A percentile compares a stretch with the other conserved stretches of the same genome.
These are phyloP conservation scores for Leptinotarsa peninsularis DNA, from an alignment of 2,888 invertebrate species.

Conservation along the genomic window DNA sequence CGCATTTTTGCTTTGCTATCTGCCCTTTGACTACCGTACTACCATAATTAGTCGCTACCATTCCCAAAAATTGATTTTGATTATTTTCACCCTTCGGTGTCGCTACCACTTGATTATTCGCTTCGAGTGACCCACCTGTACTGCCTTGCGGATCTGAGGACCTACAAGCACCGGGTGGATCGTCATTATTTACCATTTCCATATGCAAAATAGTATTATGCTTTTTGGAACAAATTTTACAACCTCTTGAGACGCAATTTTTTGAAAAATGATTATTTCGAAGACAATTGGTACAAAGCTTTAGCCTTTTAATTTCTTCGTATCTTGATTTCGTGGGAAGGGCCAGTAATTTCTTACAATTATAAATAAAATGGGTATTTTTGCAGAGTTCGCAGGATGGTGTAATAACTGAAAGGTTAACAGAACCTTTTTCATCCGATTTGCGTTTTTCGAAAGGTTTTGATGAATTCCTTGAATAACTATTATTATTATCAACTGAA, in stretches of 20 bases:
- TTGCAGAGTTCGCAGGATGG: constrained; percentile 8
- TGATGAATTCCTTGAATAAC: neutral
- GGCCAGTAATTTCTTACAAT: constrained; percentile 9
- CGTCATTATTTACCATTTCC: neutral
- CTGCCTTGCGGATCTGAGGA: neutral
- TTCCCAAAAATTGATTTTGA: neutral
- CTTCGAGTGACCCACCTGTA: neutral
- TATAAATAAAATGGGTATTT: constrained; percentile 11
- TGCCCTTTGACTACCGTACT: neutral
- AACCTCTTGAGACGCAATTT: neutral
- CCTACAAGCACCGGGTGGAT: neutral
- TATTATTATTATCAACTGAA: neutral
- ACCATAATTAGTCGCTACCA: neutral
- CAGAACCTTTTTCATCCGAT: neutral
- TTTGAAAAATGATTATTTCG: constrained; percentile 8
- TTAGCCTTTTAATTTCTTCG: constrained; percentile 16
- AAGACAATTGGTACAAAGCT: constrained; percentile 18
- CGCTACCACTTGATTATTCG: neutral
- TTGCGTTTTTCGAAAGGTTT: neutral
- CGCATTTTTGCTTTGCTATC: neutral
- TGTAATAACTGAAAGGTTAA: neutral
- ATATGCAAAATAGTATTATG: neutral
- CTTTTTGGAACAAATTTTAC: neutral
- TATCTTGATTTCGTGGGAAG: constrained; percentile 4
- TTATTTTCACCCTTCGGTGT: neutral